Conservation (phyloP, 1,140 invertebrate species). For the Bombus huntii region DNA sequence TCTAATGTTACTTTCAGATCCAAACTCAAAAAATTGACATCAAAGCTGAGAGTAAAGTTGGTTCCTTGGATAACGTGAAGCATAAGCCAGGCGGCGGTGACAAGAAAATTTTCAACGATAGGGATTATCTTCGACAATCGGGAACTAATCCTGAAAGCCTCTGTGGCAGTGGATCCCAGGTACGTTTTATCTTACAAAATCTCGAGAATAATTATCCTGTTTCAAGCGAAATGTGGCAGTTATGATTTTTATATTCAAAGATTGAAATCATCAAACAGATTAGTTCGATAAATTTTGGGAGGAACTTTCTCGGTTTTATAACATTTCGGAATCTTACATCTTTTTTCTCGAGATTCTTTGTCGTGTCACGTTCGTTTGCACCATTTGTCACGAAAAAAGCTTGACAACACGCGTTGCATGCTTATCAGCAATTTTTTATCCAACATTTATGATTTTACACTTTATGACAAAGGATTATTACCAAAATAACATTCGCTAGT, state of each 20-base stretch:
- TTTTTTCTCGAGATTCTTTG: constrained; percentile 48
- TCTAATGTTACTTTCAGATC: constrained; percentile 86
- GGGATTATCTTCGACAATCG: constrained; percentile 94
- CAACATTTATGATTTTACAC: constrained; percentile 1
- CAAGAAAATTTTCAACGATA: constrained; percentile 96
- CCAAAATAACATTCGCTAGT: not conserved
- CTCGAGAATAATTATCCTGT: constrained; percentile 28
- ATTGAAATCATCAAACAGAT: not conserved
- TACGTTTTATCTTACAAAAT: constrained; percentile 70
- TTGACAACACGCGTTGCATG: constrained; percentile 61
- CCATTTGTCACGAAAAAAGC: constrained; percentile 18
- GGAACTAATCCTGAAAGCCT: constrained; percentile 85
- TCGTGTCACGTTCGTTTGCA: constrained; percentile 19
- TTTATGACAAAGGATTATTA: not conserved
- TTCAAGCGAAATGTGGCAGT: not conserved
- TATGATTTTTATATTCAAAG: not conserved
- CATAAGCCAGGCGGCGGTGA: constrained; percentile 97
- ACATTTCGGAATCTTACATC: not conserved
- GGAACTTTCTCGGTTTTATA: not conserved
- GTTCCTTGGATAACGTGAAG: constrained; percentile 96
- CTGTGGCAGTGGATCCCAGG: constrained; percentile 87
- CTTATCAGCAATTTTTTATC: constrained; percentile 29
- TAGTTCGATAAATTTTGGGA: not conserved
- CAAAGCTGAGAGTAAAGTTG: constrained; percentile 93
- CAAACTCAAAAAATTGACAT: constrained; percentile 93